Conservation (phyloP, 2,113 vertebrate genomes). For the Nyctereutes procyonoides region DNA sequence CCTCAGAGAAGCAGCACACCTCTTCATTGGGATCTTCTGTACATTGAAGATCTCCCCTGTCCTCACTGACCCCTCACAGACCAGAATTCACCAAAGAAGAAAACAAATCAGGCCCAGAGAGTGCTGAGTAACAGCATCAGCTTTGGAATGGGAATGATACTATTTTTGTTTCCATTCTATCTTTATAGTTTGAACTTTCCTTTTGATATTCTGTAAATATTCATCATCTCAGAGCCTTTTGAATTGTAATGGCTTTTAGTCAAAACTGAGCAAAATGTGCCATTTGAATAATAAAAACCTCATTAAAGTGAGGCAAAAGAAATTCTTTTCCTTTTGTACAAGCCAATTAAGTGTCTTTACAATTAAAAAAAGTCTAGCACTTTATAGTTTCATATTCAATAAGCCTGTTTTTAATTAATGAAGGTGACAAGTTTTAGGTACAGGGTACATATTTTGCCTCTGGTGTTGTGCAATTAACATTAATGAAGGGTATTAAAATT, state of each 20-base stretch:
- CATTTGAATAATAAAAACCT: constrained; percentile 82
- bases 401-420: constrained; percentile 95
- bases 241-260: constrained; percentile 75
- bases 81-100: background rate
- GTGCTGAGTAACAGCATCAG: background rate
- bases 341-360: constrained; percentile 79
- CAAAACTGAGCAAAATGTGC: constrained; percentile 69
- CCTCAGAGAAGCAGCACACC: fast-evolving
- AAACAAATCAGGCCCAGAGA: background rate
- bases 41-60: background rate
- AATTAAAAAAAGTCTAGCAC: constrained; percentile 84
- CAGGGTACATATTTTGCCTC: constrained; percentile 91
- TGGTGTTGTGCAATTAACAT: constrained; percentile 90
- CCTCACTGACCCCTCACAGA: background rate
- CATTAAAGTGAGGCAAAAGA: constrained; percentile 70
- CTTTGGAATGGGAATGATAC: background rate
- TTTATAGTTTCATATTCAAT: constrained; percentile 92
- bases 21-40: fast-evolving
- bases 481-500: constrained; percentile 91
- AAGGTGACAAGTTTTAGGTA: constrained; percentile 91
- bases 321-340: constrained; percentile 79
- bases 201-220: constrained; percentile 75
- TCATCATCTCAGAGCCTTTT: constrained; percentile 74
- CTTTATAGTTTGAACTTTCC: constrained; percentile 75
- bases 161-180: constrained; percentile 70